Base-by-base conservation (phyloP, 2,888 invertebrate genomes). In the Oligia strigilis region DNA sequence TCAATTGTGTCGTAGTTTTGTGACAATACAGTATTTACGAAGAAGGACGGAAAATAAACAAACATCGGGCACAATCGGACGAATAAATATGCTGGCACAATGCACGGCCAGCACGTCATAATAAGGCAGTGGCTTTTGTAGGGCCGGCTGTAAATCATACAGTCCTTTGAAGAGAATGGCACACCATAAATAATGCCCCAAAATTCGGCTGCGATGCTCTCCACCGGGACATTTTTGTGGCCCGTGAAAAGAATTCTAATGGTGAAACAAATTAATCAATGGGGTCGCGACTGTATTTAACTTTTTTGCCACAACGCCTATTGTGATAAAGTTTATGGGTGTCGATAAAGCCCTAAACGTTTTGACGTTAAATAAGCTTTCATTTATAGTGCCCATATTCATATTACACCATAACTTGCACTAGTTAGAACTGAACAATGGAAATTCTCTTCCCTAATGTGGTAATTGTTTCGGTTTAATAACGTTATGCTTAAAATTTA, bases 41-140 rank as follows among this genome's bases (percentile, higher is more conserved):
- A 93, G 96, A 96, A 95, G 95, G 95, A 95, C 93, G 93, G 91
- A 95, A 96, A 97, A 96, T 96, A 97, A 97, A 97, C 96, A 97
- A 97, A 97, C 95, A 96, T 93, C 86, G 92, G 89, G 91, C 93
- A 96, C 95, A 96, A 95, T 94, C 93, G 93, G 91, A 92, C 93
- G 94, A 93, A 96, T 96, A 96, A 96, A 96, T 95, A 95, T 94
- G 93, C 93, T 92, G 94, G 94, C 94, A 96, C 96, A 96, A 97
- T 95, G 95, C 94, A 93, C 93, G 95, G 93, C 95, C 94, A 95
- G 94, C 95, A 94, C 95, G 96, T 96, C 96, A 97, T 97, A 97
- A 96, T 97, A 96, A 96, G 95, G 95, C 92, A 94, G 94, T 93
- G 94, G 94, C 96, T 95, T 95, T 97, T 97, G 97, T 97, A 93